Percentiles rank a stretch among this genome's conserved stretches.
Evolutionary conservation across 2,113 vertebrate species (phyloP).

Genomic region (Amazona vittata): DNA sequence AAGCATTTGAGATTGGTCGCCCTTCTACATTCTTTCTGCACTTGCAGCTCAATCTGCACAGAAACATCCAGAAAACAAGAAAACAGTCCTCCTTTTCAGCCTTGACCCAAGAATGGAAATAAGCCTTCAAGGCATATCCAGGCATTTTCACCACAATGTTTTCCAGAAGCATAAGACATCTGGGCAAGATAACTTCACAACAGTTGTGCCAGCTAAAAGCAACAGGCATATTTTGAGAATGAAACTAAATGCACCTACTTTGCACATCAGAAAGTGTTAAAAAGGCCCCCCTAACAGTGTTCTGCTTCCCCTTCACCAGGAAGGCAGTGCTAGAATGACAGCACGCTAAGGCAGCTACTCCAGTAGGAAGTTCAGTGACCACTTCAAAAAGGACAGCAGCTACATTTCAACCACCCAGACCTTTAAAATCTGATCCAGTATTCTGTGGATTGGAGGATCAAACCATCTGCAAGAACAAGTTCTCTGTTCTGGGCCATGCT

Average conservation of each 20-base stretch:
- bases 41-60: not conserved
- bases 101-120: conserved; percentile 31
- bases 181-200: not conserved
- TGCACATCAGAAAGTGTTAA: not conserved
- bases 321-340: not conserved
- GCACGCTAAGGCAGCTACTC: not conserved
- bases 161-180: conserved; percentile 11
- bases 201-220: not conserved
- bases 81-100: conserved; percentile 33
- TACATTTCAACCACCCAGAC: not conserved
- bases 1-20: not conserved
- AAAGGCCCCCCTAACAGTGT: not conserved
- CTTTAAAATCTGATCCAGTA: not conserved
- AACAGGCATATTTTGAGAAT: not conserved
- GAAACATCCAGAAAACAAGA: conserved; percentile 8
- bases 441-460: conserved; percentile 34
- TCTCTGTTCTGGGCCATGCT: conserved; percentile 18
- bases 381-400: not conserved
- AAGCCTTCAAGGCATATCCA: not conserved
- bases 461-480: conserved; percentile 46
- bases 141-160: conserved; percentile 18
- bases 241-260: not conserved
- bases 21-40: not conserved
- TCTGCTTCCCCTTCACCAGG: not conserved
- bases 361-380: not conserved